phyloP scores from a whole-genome alignment of 2,113 vertebrate species.

The Anarhynchus alexandrinus region DNA sequence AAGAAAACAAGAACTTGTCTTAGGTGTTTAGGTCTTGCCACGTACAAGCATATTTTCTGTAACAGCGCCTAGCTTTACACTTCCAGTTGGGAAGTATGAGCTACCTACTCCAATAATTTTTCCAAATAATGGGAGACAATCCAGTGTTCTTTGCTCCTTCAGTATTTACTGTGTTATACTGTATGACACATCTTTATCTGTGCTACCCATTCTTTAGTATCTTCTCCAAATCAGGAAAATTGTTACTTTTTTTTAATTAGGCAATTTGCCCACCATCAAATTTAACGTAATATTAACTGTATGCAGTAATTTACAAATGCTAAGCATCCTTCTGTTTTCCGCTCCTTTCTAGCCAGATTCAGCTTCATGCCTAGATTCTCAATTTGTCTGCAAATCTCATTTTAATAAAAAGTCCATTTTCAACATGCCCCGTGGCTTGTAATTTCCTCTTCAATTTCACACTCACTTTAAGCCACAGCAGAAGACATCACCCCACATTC shows the following conservation, averaged over 20 bases:
- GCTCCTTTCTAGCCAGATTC: not conserved
- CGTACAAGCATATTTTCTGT: not conserved
- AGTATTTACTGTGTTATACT: not conserved
- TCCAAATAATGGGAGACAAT: not conserved
- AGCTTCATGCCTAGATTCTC: not conserved
- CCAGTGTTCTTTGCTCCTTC: not conserved
- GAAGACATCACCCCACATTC: not conserved
- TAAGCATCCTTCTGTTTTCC: not conserved
- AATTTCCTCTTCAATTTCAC: not conserved
- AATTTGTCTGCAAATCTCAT: not conserved
- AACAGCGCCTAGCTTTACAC: not conserved
- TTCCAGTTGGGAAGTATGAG: not conserved
- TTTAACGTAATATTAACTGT: not conserved
- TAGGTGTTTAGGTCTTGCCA: not conserved
- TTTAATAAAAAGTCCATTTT: not conserved
- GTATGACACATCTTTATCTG: not conserved
- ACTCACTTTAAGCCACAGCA: not conserved
- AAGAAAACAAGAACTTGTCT: not conserved
- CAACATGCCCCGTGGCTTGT: fast-evolving
- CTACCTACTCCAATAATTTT: not conserved
- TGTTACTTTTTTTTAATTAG: not conserved
- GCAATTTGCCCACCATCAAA: not conserved
- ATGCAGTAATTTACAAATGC: not conserved
- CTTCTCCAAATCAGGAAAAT: not conserved
- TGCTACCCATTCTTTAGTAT: not conserved